phyloP scores from a whole-genome alignment of 2,888 invertebrate genomes.

The Agrotis exclamationis region DNA sequence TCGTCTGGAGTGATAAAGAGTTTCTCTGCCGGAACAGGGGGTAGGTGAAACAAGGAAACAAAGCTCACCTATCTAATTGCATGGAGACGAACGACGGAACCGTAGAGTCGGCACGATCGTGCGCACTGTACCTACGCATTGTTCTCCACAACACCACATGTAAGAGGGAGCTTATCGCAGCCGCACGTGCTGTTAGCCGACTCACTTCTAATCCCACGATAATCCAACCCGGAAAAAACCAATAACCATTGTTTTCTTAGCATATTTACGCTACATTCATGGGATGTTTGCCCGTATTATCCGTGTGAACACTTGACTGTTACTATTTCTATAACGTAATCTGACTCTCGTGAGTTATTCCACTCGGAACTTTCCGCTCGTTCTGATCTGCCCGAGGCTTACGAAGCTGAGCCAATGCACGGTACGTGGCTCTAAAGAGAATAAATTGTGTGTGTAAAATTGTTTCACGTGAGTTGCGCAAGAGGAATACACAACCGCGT shows the following conservation, averaged over 20 bases:
- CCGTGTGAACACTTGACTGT: conserved; percentile 74
- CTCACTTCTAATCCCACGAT: conserved; percentile 82
- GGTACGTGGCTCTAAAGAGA: conserved; percentile 70
- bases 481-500: conserved; percentile 76
- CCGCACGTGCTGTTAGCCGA: conserved; percentile 79
- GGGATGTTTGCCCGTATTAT: conserved; percentile 84
- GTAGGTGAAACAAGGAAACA: conserved; percentile 79
- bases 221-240: conserved; percentile 88
- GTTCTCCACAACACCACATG: conserved; percentile 72
- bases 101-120: conserved; percentile 71
- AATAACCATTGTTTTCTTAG: conserved; percentile 86
- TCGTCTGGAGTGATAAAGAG: conserved; percentile 75
- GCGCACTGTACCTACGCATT: conserved; percentile 72
- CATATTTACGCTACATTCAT: conserved; percentile 81
- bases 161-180: conserved; percentile 76
- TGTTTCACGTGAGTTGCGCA: conserved; percentile 71
- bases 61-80: conserved; percentile 79
- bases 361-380: conserved; percentile 69
- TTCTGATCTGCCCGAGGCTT: conserved; percentile 63
- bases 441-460: conserved; percentile 68
- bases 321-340: conserved; percentile 83
- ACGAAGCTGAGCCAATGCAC: conserved; percentile 68
- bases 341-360: conserved; percentile 76
- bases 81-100: conserved; percentile 75
- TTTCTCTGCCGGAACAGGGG: conserved; percentile 75